phyloP scores from a whole-genome alignment of 2,113 vertebrate genomes.

The Synodontis membranacea region DNA sequence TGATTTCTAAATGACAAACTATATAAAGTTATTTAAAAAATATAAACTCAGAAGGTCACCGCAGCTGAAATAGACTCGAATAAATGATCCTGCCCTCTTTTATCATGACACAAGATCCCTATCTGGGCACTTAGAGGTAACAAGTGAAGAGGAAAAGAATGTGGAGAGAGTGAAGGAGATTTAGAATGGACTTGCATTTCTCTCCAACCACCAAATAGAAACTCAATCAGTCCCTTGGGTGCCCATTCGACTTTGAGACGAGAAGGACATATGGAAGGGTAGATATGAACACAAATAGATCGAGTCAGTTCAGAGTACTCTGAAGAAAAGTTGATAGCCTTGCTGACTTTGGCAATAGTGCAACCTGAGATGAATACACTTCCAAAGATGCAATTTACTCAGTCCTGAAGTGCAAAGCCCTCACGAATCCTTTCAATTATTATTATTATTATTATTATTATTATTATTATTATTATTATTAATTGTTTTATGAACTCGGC shows the following conservation, averaged over 20 bases:
- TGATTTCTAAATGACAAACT: background rate
- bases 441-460: background rate
- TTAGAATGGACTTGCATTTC: constrained; percentile 48
- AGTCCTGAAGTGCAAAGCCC: background rate
- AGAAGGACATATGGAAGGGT: constrained; percentile 38
- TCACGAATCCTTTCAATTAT: background rate
- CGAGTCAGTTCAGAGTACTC: background rate
- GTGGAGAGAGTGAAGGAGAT: constrained; percentile 9
- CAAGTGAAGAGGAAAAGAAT: constrained; percentile 21
- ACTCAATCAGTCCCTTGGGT: constrained; percentile 37
- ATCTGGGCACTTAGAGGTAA: constrained; percentile 7
- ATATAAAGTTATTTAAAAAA: background rate
- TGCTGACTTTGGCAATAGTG: constrained; percentile 19
- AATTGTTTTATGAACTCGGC: background rate
- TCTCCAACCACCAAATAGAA: constrained; percentile 40
- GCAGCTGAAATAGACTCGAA: constrained; percentile 7
- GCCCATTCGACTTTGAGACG: constrained; percentile 43
- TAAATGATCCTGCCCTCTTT: constrained; percentile 24
- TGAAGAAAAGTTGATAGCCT: constrained; percentile 11
- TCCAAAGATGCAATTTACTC: constrained; percentile 11
- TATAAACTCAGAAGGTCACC: background rate
- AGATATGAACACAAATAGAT: constrained; percentile 17
- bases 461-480: background rate
- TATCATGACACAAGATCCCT: constrained; percentile 32
- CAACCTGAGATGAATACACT: background rate